phyloP scores from a whole-genome alignment of 2,113 vertebrate species.

The Anhinga anhinga region DNA sequence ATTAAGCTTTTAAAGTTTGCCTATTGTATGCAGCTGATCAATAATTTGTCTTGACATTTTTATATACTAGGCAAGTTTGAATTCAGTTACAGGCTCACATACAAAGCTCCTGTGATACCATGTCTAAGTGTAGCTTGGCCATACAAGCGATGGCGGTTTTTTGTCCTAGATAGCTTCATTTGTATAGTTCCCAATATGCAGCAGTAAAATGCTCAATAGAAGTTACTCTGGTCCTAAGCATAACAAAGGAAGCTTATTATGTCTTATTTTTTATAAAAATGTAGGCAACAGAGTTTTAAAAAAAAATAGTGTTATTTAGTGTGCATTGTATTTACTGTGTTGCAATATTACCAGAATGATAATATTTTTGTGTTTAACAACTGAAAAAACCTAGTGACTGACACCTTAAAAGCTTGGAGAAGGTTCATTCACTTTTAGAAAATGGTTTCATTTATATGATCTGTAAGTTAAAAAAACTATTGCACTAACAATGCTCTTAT shows the following conservation, averaged over 20 bases:
- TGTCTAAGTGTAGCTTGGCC: neutral
- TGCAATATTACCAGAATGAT: neutral
- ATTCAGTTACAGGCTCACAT: neutral
- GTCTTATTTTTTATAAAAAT: neutral
- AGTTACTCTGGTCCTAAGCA: neutral
- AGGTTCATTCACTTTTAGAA: neutral
- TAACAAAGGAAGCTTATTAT: neutral
- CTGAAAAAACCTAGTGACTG: neutral
- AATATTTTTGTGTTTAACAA: neutral
- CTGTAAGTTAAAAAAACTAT: neutral
- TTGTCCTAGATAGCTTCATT: neutral
- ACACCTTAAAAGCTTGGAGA: neutral
- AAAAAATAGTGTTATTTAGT: neutral
- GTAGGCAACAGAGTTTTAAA: neutral
- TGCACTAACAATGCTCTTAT: neutral
- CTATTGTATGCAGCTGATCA: neutral
- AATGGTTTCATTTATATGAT: neutral
- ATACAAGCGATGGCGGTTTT: neutral
- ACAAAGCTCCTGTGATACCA: neutral
- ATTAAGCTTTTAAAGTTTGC: neutral
- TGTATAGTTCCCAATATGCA: neutral
- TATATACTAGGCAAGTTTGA: neutral
- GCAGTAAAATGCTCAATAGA: neutral
- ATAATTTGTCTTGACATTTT: neutral
- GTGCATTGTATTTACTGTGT: neutral